Evolutionary conservation across 2,113 vertebrate species (phyloP), one percentile per base, ranked within the genome.

Genomic region (Protobothrops mucrosquamatus): DNA sequence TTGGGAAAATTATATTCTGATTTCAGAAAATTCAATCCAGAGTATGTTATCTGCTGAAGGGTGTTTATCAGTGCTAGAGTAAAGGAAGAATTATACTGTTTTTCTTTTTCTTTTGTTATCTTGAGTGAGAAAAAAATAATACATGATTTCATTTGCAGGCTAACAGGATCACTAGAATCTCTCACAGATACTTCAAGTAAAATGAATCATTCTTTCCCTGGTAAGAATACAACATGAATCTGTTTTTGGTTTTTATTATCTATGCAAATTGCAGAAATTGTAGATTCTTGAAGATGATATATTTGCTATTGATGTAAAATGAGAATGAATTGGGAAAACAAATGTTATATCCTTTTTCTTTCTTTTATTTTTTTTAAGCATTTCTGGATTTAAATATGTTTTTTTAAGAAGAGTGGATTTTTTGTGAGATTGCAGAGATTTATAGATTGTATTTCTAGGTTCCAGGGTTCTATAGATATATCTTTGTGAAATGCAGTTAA

Each of bases 111-210:
- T 57, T 85, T 46, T 29, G 55, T 23, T 57, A 29, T 43, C 10
- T 34, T 34, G 57, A 46, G 92, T 90, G 2, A 92, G 15, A n/a
- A 24, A 92, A 61, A 92, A 52, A 12, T 39, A 1, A 93, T 94
- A 4, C 88, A 74, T 93, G 85, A 9, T 0, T 96, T 95, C 90
- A 85, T 95, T 96, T 94, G 18, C 95, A 99, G 99, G 97, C 96
- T 99, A 93, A 98, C 98, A 3, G 98, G 99, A 56, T 99, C 99
- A n/a, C 95, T 99, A 91, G 99, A 99, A 92, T 99, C 99, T 20
- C 98, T 99, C 39, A 97, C 99, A 52, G 99, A 99, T 95, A 98
- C 98, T 94, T 98, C 97, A 2, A 98, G 97, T 92, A 98, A 98
- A 96, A 96, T 97, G 95, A 98, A 96, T 93, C 97, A 96, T 95